These are phyloP conservation scores for Mechanitis messenoides DNA, from an alignment of 2,888 invertebrate species.

Conservation along the genomic window DNA sequence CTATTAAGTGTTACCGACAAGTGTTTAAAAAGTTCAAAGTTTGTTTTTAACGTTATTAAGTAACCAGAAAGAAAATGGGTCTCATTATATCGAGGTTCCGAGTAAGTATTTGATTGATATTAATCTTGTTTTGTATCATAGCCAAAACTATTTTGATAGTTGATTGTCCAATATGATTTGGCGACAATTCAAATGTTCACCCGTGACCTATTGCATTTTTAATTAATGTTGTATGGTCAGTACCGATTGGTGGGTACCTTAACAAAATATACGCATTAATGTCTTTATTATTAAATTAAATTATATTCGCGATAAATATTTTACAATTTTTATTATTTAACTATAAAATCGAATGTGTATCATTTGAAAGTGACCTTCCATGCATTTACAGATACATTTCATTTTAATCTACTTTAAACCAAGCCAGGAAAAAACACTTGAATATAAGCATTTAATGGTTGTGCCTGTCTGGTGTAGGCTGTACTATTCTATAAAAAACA, in stretches of 20 bases:
- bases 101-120: conserved; percentile 68
- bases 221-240: conserved; percentile 10
- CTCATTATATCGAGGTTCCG: conserved; percentile 81
- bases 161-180: conserved; percentile 48
- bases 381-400: no score
- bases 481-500: conserved; percentile 1
- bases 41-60: conserved; percentile 12
- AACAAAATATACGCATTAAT: no score
- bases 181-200: conserved; percentile 61
- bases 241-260: not conserved
- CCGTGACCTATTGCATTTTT: conserved; percentile 42
- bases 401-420: no score
- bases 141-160: conserved; percentile 66
- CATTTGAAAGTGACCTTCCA: no score
- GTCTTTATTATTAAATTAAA: no score
- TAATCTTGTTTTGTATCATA: conserved; percentile 47
- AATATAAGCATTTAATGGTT: no score
- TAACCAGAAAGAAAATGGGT: conserved; percentile 72
- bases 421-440: no score
- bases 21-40: conserved; percentile 31
- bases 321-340: no score
- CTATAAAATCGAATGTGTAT: no score
- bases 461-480: no score
- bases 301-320: no score
- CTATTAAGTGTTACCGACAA: conserved; percentile 43